Evolutionary conservation across 1,140 invertebrate genomes (phyloP), one percentile per base, ranked within the genome.

Genomic region (Eumaeus atala): DNA sequence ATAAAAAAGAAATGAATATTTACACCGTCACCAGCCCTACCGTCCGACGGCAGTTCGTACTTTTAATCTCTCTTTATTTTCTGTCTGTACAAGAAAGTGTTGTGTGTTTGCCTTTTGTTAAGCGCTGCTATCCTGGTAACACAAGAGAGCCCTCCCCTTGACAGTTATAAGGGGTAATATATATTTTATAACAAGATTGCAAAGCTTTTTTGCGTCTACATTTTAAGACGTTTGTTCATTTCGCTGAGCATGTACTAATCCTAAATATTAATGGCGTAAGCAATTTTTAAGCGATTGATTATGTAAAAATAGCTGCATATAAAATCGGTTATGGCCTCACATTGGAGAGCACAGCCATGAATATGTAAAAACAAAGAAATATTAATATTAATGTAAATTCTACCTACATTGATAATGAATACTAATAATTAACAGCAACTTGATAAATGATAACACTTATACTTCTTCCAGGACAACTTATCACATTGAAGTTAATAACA

Each of bases 11-110:
- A 48, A 53, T 36, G 18, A 40, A 52, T 49, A 38, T 38, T 54
- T 14, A 35, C 17, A 21, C 17, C 35, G 34, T 21, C 12, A 40
- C 9, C 14, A 72, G 56, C 72, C 72, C 69, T 74, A 49, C 9
- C 8, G 10, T 9, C 21, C 38, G 59, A 59, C 55, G 50, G 56
- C 62, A 59, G 67, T 65, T 63, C 54, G 68, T 70, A 75, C 67
- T 78, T 78, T 78, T 78, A 78, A 78, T 78, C 73, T 78, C 67
- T 70, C 70, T 76, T 73, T 78, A 74, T 72, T 78, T 28, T 64
- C 64, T 57, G 59, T 71, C 66, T 50, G 68, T 71, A 65, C 65
- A 64, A 62, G 61, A 65, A 62, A 70, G 71, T 71, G 72, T 76
- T 74, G 75, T 71, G 70, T 77, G 70, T 71, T 74, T 66, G 74